phyloP scores from a whole-genome alignment of 2,113 vertebrate genomes.

The Cichladusa arquata region DNA sequence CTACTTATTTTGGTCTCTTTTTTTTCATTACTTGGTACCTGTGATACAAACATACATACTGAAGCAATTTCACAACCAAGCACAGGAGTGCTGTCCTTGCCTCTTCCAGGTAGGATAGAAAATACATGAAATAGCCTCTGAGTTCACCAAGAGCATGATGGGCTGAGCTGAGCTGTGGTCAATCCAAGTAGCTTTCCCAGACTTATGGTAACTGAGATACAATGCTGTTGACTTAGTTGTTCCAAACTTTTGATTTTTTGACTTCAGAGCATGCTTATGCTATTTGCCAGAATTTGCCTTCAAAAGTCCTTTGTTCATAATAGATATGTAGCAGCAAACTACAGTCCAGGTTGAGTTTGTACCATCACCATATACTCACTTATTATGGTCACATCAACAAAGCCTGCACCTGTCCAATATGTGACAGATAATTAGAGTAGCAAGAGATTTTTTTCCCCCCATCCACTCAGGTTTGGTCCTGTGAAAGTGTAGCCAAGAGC shows the following conservation, averaged over 20 bases:
- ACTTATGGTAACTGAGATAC: not conserved
- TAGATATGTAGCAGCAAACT: not conserved
- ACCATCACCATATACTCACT: not conserved
- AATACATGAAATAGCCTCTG: rapidly evolving
- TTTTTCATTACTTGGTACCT: not conserved
- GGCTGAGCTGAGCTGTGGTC: not conserved
- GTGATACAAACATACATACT: not conserved
- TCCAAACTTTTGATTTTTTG: not conserved
- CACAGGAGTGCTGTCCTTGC: not conserved
- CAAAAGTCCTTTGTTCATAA: not conserved
- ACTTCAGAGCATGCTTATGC: not conserved
- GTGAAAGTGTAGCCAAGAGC: not conserved
- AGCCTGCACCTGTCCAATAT: not conserved
- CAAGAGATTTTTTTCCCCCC: not conserved
- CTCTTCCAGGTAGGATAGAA: not conserved
- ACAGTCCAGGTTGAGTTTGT: not conserved
- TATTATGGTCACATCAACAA: not conserved
- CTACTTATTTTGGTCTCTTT: slow-evolving; percentile 58
- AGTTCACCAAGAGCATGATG: rapidly evolving
- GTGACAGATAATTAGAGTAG: not conserved
- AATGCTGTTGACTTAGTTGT: not conserved
- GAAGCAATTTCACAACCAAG: not conserved
- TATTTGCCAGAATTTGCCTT: not conserved
- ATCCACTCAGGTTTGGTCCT: not conserved
- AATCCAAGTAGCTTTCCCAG: not conserved